Percentiles rank a stretch among this genome's conserved stretches.
Conservation (phyloP, 2,797 vertebrate genomes). For the Acrossocheilus wenchowensis region DNA sequence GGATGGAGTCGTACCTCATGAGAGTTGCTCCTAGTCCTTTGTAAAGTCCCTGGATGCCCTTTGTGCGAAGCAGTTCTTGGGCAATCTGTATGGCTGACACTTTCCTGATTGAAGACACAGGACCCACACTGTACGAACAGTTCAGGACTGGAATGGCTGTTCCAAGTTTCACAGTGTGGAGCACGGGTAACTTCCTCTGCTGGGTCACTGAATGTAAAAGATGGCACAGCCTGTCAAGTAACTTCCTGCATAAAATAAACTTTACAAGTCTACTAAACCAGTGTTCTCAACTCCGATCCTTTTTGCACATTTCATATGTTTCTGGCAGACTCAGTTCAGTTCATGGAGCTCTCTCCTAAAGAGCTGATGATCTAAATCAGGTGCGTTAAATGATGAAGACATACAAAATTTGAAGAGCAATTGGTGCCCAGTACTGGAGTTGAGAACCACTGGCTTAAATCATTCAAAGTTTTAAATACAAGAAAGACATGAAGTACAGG, state of each 20-base stretch:
- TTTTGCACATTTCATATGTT: not conserved
- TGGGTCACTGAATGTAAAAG: slow-evolving; percentile 74
- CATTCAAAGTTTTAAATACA: not conserved
- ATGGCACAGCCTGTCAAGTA: not conserved
- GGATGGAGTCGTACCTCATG: slow-evolving; percentile 74
- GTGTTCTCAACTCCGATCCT: not conserved
- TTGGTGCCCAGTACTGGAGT: not conserved
- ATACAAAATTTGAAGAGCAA: not conserved
- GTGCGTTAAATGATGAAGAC: not conserved
- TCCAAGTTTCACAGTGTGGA: slow-evolving; percentile 77
- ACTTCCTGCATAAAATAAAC: not conserved
- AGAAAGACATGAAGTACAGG: not conserved
- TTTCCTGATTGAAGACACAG: slow-evolving; percentile 67
- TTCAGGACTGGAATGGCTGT: slow-evolving; percentile 74
- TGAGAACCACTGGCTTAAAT: not conserved
- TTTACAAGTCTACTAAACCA: not conserved
- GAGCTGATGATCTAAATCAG: not conserved
- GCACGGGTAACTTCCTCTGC: slow-evolving; percentile 73
- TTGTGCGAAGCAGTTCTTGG: slow-evolving; percentile 80
- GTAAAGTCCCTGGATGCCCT: slow-evolving; percentile 83
- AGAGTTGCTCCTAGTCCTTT: slow-evolving; percentile 83
- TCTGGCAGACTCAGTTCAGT: not conserved
- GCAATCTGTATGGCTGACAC: slow-evolving; percentile 82
- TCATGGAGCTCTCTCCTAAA: not conserved
- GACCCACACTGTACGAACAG: slow-evolving; percentile 77